Evolutionary conservation across 2,797 vertebrate genomes (phyloP).

Genomic region (Austrolebias charrua): DNA sequence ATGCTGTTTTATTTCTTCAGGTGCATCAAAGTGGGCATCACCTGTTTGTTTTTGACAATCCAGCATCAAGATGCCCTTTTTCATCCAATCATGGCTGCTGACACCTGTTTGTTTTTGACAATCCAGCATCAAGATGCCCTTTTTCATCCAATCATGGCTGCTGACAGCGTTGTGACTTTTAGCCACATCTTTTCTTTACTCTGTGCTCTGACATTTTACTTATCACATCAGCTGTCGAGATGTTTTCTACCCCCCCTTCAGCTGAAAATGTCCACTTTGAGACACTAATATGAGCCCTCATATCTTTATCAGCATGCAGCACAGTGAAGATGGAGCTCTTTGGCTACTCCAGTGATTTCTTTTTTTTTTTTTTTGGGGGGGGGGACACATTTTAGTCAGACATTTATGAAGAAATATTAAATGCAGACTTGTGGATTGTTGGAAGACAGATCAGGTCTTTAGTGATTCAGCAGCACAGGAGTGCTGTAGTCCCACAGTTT

Average conservation of each 20-base stretch:
- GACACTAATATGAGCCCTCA: too few relatives aligned
- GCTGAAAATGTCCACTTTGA: slow-evolving; percentile 1
- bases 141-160: too few relatives aligned
- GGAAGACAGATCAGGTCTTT: background rate
- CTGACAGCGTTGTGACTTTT: slow-evolving; percentile 18
- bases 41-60: slow-evolving; percentile 47
- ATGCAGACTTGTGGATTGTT: background rate
- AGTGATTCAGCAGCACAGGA: too few relatives aligned
- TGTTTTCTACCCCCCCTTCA: slow-evolving; percentile 13
- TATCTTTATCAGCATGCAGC: background rate
- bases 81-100: slow-evolving; percentile 26
- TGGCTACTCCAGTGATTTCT: background rate
- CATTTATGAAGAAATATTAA: too few relatives aligned
- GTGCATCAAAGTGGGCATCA: slow-evolving; percentile 33
- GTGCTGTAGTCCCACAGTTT: too few relatives aligned
- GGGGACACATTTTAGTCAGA: background rate
- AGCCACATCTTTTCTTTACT: slow-evolving; percentile 19
- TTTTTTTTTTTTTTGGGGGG: too few relatives aligned
- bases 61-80: slow-evolving; percentile 54
- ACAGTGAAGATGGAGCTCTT: background rate
- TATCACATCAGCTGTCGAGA: slow-evolving; percentile 16
- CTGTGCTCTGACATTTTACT: slow-evolving; percentile 47
- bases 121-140: too few relatives aligned
- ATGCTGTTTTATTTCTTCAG: background rate
- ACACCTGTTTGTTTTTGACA: too few relatives aligned